phyloP scores from a whole-genome alignment of 2,113 vertebrate genomes.

The Clarias batrachus region DNA sequence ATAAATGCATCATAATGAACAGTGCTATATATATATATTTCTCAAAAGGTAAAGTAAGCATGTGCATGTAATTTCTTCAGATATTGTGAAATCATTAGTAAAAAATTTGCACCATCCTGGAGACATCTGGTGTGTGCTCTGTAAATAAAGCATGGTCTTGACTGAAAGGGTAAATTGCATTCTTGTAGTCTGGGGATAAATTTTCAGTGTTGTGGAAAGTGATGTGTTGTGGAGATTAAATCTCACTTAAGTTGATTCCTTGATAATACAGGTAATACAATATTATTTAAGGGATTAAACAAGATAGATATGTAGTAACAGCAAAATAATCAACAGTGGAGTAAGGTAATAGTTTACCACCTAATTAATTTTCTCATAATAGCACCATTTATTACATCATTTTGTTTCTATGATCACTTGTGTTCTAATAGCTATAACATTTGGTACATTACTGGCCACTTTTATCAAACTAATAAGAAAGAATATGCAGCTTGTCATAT shows the following conservation, averaged over 20 bases:
- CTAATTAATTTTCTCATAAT: neutral
- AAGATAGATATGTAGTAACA: neutral
- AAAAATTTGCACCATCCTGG: neutral
- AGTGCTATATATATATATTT: no score
- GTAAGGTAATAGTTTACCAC: neutral
- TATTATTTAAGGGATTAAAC: neutral
- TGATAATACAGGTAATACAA: neutral
- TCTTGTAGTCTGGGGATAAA: neutral
- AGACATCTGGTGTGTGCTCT: neutral
- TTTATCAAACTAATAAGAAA: neutral
- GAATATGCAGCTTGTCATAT: neutral
- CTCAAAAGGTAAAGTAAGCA: neutral
- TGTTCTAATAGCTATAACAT: neutral
- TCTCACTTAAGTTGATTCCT: neutral
- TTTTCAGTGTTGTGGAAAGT: neutral
- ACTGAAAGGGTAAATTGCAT: neutral
- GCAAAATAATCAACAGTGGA: neutral
- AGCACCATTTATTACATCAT: no score
- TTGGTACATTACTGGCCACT: neutral
- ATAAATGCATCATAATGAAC: neutral
- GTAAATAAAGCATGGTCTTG: conserved; percentile 1
- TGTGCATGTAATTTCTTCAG: neutral
- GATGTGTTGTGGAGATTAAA: neutral
- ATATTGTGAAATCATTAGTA: neutral
- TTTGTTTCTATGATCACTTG: neutral